phyloP scores from a whole-genome alignment of 2,113 vertebrate genomes.

The Perca schrenkii region DNA sequence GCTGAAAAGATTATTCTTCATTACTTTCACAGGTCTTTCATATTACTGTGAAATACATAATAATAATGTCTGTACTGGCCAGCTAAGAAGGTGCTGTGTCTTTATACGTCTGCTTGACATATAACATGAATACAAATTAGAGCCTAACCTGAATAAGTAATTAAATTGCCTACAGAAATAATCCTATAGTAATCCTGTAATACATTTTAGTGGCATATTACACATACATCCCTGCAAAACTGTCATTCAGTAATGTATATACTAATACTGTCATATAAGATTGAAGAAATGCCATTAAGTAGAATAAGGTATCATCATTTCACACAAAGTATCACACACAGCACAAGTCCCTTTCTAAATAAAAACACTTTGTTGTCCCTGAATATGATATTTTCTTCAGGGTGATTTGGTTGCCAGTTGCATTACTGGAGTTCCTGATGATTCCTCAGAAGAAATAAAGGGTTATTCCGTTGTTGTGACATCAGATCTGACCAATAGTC shows the following conservation, averaged over 20 bases:
- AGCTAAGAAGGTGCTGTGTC: background rate
- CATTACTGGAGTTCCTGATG: constrained; percentile 3
- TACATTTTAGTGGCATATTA: constrained; percentile 6
- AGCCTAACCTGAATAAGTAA: constrained; percentile 32
- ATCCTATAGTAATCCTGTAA: constrained; percentile 11
- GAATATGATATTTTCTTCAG: constrained; percentile 13
- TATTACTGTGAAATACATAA: background rate
- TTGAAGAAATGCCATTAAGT: background rate
- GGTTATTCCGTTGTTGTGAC: constrained; percentile 19
- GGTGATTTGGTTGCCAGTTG: background rate
- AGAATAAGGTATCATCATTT: background rate
- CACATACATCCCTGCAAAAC: constrained; percentile 2
- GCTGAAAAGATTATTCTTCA: constrained; percentile 9
- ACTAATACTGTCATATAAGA: background rate
- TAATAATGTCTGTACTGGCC: background rate
- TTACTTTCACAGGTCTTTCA: constrained; percentile 11
- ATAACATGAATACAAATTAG: constrained; percentile 46
- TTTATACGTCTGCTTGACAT: constrained; percentile 25
- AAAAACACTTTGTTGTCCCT: background rate
- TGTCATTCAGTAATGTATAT: background rate
- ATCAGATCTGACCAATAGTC: constrained; percentile 41
- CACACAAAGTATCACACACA: background rate
- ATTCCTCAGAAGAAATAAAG: background rate
- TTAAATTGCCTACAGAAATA: constrained; percentile 11
- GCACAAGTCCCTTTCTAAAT: background rate